Evolutionary conservation across 2,113 vertebrate species (phyloP).

Genomic region (Danio rerio): GRCz12tu NC_133177.1:59118501-59119000

Average conservation of each 20-base stretch:
- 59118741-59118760: neutral
- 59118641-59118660: conserved; percentile 17
- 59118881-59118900: too few species aligned
- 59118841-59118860: too few species aligned
- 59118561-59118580: neutral
- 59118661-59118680: conserved; percentile 5
- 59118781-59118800: too few species aligned
- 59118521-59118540: neutral
- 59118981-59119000: too few species aligned
- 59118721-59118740: neutral
- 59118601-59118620: neutral
- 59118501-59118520: conserved; percentile 34
- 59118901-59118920: too few species aligned
- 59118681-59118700: neutral
- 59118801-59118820: too few species aligned
- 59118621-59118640: neutral
- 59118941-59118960: too few species aligned
- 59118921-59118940: too few species aligned
- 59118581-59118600: neutral
- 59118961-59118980: too few species aligned
- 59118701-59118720: neutral
- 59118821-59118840: too few species aligned
- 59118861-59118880: too few species aligned
- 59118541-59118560: neutral
- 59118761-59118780: conserved; percentile 18